Evolutionary conservation across 1,140 invertebrate species (phyloP).

Genomic region (Aphaenogaster rudis): DNA sequence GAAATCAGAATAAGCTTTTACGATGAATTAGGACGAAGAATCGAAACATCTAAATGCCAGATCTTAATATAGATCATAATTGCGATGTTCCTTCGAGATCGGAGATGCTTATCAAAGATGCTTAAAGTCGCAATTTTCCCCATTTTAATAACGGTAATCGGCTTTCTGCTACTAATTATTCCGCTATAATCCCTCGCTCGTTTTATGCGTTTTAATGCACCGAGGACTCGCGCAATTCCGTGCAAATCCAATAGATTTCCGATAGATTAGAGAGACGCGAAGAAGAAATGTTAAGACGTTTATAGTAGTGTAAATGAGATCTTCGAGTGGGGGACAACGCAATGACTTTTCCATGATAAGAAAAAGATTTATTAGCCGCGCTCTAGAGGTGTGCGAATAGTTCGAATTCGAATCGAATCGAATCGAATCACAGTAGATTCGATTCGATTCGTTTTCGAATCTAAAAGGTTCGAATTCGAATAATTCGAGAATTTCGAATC

Average conservation of each 20-base stretch:
- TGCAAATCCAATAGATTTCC: conserved; percentile 25
- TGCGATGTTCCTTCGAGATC: neutral
- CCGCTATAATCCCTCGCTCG: neutral
- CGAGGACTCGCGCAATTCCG: neutral
- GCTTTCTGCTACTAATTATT: conserved; percentile 15
- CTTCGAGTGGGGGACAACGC: neutral
- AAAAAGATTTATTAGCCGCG: neutral
- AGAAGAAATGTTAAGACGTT: conserved; percentile 7
- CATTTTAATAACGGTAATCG: neutral
- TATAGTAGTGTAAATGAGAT: neutral
- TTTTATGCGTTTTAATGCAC: conserved; percentile 17
- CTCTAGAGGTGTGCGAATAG: too few species aligned
- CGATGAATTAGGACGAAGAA: too few species aligned
- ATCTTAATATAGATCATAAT: conserved; percentile 1
- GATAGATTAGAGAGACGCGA: neutral
- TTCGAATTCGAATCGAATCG: too few species aligned
- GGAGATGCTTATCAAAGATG: neutral
- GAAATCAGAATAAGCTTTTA: neutral
- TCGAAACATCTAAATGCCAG: neutral
- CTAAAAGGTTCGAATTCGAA: too few species aligned
- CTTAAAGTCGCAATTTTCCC: neutral
- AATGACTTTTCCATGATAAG: neutral
- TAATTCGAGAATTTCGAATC: too few species aligned
- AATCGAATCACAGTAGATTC: too few species aligned
- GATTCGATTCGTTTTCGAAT: too few species aligned